Conservation (phyloP, 2,888 invertebrate species). For the Coecobrya sp. region DNA sequence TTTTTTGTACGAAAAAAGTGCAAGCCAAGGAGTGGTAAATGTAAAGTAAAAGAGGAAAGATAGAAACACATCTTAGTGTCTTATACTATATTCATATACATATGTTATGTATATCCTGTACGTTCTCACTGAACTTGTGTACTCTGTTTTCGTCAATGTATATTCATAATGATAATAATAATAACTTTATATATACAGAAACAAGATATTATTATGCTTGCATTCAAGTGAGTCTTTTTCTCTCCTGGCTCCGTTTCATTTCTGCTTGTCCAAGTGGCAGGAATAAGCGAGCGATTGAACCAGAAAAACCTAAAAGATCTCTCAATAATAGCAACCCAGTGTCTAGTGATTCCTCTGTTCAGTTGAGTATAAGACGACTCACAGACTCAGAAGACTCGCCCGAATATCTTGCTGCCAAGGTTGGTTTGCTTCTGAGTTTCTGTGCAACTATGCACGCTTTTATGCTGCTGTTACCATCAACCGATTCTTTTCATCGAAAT, state of each 20-base stretch:
- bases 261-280: constrained; percentile 47
- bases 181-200: constrained; percentile 16
- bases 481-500: constrained; percentile 56
- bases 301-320: constrained; percentile 77
- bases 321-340: constrained; percentile 53
- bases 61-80: constrained; percentile 20
- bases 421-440: constrained; percentile 30
- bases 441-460: constrained; percentile 51
- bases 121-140: background rate
- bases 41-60: constrained; percentile 61
- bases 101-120: background rate
- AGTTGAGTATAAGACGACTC: constrained; percentile 46
- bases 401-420: constrained; percentile 41
- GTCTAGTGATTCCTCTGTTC: constrained; percentile 37
- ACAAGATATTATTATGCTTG: constrained; percentile 47
- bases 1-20: constrained; percentile 57
- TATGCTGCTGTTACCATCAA: constrained; percentile 1
- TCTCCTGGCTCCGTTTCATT: constrained; percentile 70
- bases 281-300: constrained; percentile 72
- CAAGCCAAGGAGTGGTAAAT: constrained; percentile 55
- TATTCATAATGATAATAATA: constrained; percentile 39
- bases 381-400: background rate
- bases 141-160: background rate
- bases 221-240: constrained; percentile 53
- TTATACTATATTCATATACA: background rate